A percentile compares a stretch with the other conserved stretches of the same genome.
phyloP scores from a whole-genome alignment of 2,888 invertebrate genomes.

The Phoenoteleia sp. region DNA sequence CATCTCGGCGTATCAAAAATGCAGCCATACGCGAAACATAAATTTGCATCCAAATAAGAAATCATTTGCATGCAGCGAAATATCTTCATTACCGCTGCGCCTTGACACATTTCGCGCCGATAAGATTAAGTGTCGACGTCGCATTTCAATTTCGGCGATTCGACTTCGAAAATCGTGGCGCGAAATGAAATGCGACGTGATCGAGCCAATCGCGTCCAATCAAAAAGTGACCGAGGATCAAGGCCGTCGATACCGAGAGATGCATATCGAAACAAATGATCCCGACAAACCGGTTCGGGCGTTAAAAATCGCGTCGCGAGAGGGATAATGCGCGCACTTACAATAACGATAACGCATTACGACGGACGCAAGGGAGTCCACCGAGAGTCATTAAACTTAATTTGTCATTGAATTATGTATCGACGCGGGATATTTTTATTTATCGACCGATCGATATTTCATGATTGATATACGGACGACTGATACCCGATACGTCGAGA shows the following conservation, averaged over 20 bases:
- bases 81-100: constrained; percentile 23
- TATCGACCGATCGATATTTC: not conserved
- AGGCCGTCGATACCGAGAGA: constrained; percentile 75
- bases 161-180: constrained; percentile 11
- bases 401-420: constrained; percentile 27
- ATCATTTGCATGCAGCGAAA: constrained; percentile 46
- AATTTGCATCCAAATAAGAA: constrained; percentile 34
- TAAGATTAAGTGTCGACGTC: constrained; percentile 35
- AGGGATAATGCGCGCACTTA: constrained; percentile 41
- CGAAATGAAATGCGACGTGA: constrained; percentile 38
- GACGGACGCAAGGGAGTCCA: not conserved
- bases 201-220: constrained; percentile 69
- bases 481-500: not conserved
- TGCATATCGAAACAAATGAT: constrained; percentile 77
- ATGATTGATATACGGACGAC: not conserved
- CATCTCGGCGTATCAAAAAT: constrained; percentile 28
- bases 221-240: constrained; percentile 76
- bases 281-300: constrained; percentile 77
- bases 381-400: constrained; percentile 36
- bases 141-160: constrained; percentile 23
- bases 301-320: constrained; percentile 46
- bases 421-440: not conserved
- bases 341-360: constrained; percentile 35
- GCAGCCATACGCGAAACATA: constrained; percentile 23
- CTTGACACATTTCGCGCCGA: constrained; percentile 45